Evolutionary conservation across 2,888 invertebrate species (phyloP), one percentile per base, ranked within the genome.

Genomic region (Ectemnius continuus): DNA sequence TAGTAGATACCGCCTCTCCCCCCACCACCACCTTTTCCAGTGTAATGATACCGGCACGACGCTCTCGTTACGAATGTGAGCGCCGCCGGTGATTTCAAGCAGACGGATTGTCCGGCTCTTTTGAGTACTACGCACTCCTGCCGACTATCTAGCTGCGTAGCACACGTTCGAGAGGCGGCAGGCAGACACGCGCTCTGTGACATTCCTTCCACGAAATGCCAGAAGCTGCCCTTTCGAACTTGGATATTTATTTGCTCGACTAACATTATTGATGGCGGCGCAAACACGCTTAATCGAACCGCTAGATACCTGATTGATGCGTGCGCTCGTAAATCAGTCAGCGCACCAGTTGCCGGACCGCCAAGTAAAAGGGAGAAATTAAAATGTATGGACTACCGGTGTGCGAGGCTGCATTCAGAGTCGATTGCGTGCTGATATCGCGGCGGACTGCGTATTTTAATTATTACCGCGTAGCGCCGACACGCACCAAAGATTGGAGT

Each of bases 1-100:
- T 90, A 90, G 88, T 84, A 85, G 87, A 86, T 84, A 85, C 82
- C 78, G 80, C 78, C 74, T 75, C 76, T 67, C 20, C 1, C 20
- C 20, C 20, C 20, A n/a, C n/a, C n/a, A n/a, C 20, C 2, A 1
- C 73, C 71, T 4, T n/a, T 11, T 11, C 47, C 73, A 63, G 72
- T 66, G 79, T 73, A 81, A 81, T 72, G 80, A 78, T 78, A 61
- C 64, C 61, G 71, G 52, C 74, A 68, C n/a, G 47, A 11, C 16
- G 52, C 61, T 67, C 68, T 48, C 61, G 67, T 58, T 71, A 68
- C 73, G 52, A 67, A 64, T 58, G 70, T 62, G 8, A 36, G 5
- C n/a, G 61, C 63, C 75, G 60, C 60, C 23, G 36, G 56, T 20
- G 62, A 70, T 76, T 74, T 65, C 58, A 67, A 70, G 65, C 48